Evolutionary conservation across 2,113 vertebrate genomes (phyloP), one percentile per base, ranked within the genome.

Genomic region (Hippoglossus stenolepis): DNA sequence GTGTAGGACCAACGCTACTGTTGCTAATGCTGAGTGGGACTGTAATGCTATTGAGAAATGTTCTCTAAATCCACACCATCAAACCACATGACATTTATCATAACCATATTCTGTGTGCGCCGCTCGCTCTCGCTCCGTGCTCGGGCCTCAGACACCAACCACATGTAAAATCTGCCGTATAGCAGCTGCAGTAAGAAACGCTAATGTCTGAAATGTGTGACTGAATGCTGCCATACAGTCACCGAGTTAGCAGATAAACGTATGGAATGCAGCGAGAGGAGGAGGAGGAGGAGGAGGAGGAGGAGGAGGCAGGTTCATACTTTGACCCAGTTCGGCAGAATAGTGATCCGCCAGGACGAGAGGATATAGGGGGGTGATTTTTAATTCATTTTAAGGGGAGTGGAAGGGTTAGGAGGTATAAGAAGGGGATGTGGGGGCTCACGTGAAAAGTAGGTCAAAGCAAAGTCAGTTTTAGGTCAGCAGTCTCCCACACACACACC

Each of bases 401-500:
- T 35, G 57, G 64, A 66, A 4, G 61, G 21, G 54, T 65, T 49
- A 54, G 65, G 45, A 61, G 45, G 67, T 35, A 60, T 61, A 47
- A 38, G 45, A 43, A 40, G 3, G 17, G 3, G 10, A 31, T 57
- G 21, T 6, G 43, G 38, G 31, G 56, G 15, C 15, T 18, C 74
- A 72, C 11, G 31, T 79, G 74, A 82, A 89, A 90, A 88, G 85
- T 83, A 75, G 79, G 54, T 75, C 84, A 89, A 5, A 62, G 81
- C 59, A 49, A 80, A 83, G 86, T 87, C 81, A 84, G 58, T 69
- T 65, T 77, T 10, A 81, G 87, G 84, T 83, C 79, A 89, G 76
- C 74, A 64, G 58, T 73, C 31, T 40, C 61, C 38, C 66, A 58
- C n/a, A 45, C 71, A 68, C 56, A 61, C 65, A 43, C 65, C 47